Evolutionary conservation across 2,113 vertebrate species (phyloP).

Genomic region (Phaetusa simplex): DNA sequence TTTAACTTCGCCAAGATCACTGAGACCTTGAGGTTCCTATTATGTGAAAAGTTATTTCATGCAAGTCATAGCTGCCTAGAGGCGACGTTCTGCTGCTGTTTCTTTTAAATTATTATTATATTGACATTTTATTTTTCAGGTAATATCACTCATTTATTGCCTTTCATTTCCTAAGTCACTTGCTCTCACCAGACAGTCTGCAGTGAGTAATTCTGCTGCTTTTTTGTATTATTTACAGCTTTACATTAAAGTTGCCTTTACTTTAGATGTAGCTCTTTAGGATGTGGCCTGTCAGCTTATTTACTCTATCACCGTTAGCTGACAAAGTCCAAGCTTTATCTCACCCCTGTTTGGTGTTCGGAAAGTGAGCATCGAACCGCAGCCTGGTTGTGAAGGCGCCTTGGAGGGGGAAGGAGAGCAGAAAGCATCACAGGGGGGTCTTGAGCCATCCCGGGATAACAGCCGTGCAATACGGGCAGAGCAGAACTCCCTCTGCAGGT

Average conservation of each 20-base stretch:
- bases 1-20: constrained; percentile 24
- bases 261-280: not conserved
- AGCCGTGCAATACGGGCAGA: not conserved
- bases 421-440: not conserved
- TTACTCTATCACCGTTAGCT: not conserved
- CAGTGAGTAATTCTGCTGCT: not conserved
- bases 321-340: not conserved
- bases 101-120: constrained; percentile 2
- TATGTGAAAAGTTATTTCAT: not conserved
- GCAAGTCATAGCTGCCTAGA: not conserved
- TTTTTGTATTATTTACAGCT: not conserved
- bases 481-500: not conserved
- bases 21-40: not conserved
- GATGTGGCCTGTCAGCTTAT: not conserved
- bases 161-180: not conserved
- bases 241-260: not conserved
- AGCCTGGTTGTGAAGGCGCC: not conserved
- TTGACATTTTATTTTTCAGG: constrained; percentile 45
- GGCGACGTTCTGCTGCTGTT: not conserved
- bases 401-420: not conserved
- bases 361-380: fast-evolving
- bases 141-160: not conserved
- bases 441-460: not conserved
- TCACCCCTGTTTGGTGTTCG: not conserved
- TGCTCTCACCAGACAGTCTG: not conserved